Conservation (phyloP, 2,888 invertebrate genomes). For the Cerastis leucographa region DNA sequence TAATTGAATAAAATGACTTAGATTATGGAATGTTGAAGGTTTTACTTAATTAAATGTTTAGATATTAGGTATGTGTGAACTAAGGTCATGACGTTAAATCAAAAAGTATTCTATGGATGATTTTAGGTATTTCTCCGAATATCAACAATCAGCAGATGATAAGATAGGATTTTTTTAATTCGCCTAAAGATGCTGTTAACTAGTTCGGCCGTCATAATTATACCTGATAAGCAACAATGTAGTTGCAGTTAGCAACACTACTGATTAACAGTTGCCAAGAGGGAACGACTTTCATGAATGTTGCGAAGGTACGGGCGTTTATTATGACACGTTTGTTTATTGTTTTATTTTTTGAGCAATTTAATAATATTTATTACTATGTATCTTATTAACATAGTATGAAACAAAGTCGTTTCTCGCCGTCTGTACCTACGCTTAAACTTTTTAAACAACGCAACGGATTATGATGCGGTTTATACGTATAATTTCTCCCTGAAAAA, state of each 20-base stretch:
- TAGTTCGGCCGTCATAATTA: not conserved
- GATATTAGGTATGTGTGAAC: too few species aligned
- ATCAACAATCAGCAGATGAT: not conserved
- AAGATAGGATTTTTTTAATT: not conserved
- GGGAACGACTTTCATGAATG: slow-evolving; percentile 5
- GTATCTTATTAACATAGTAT: too few species aligned
- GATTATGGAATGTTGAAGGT: too few species aligned
- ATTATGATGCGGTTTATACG: too few species aligned
- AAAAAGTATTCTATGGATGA: not conserved
- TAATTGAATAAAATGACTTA: too few species aligned
- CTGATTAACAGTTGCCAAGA: slow-evolving; percentile 28
- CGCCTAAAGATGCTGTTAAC: not conserved
- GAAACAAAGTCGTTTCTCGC: too few species aligned
- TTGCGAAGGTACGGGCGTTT: not conserved
- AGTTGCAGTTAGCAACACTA: slow-evolving; percentile 1
- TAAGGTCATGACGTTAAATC: not conserved
- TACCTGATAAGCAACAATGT: slow-evolving; percentile 45
- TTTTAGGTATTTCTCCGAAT: not conserved
- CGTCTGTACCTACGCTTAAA: too few species aligned
- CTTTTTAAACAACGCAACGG: too few species aligned
- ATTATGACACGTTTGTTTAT: not conserved
- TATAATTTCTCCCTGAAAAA: too few species aligned
- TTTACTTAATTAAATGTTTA: too few species aligned
- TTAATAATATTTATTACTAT: not conserved
- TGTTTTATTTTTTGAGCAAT: not conserved